Evolutionary conservation across 2,888 invertebrate genomes (phyloP), one percentile per base, ranked within the genome.

Genomic region (Phymatocera aterrima): DNA sequence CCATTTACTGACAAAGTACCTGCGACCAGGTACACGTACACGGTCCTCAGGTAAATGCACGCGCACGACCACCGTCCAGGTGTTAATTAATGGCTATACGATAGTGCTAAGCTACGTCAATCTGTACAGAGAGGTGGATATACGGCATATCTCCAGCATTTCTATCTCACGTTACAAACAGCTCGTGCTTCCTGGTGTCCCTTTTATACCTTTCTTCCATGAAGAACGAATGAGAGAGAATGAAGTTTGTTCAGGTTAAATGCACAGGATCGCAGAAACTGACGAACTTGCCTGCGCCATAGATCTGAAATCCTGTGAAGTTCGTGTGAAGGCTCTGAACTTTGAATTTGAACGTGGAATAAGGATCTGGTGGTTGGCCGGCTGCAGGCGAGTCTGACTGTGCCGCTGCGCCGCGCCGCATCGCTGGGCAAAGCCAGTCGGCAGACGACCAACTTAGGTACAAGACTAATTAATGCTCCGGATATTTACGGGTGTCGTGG

Each of bases 401-500:
- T n/a, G 68, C 46, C 46, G n/a, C n/a, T n/a, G n/a, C n/a, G n/a
- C n/a, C n/a, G n/a, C 43, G 34, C 46, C 68, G 43, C 21, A 24
- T 43, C 34, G 72, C 15, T 72, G 72, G 51, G 72, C 72, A 72
- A 72, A 72, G 34, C 72, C 34, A 64, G 61, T 64, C 72, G 31
- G 34, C 48, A 51, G 51, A 72, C 72, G 51, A 28, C 28, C 72
- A 78, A 79, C 72, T 77, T 78, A n/a, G n/a, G n/a, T n/a, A 77
- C 77, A 74, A 72, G 80, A 79, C 80, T 80, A 80, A 80, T 80
- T 79, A 80, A 80, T 78, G 77, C 60, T 46, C 77, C 46, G 77
- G 79, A 77, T 80, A 80, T 80, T 80, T 80, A 80, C 80, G 46
- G 77, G 78, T 68, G 77, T 79, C 79, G 68, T 80, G 34, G 48